These are phyloP conservation scores for Syngnathus floridae DNA, from an alignment of 2,113 vertebrate species.

Conservation along the genomic window DNA sequence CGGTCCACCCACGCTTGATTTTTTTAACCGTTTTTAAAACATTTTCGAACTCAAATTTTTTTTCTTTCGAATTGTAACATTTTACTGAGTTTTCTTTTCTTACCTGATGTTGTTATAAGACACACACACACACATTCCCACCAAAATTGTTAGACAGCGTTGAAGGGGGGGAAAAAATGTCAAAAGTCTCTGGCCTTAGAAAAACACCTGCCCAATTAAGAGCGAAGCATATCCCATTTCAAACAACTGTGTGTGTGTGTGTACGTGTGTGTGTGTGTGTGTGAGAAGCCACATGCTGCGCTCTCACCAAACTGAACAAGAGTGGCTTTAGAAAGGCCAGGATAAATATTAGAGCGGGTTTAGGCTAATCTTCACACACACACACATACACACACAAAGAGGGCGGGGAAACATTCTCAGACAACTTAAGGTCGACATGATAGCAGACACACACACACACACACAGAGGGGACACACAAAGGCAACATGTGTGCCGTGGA, in stretches of 20 bases:
- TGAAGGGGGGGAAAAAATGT: conserved; percentile 4
- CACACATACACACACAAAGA: conserved; percentile 26
- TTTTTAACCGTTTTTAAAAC: not conserved
- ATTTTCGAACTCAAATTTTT: no score
- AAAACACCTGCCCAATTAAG: conserved; percentile 70
- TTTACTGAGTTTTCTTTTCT: conserved; percentile 34
- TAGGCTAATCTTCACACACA: conserved; percentile 61
- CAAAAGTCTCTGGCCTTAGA: conserved; percentile 42
- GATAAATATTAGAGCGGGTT: conserved; percentile 71
- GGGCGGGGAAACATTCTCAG: conserved; percentile 48
- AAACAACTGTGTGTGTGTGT: conserved; percentile 46
- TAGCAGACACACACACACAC: conserved; percentile 38
- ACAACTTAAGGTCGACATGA: conserved; percentile 59
- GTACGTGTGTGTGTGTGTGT: conserved; percentile 28
- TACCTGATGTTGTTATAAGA: conserved; percentile 62
- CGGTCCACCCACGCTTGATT: not conserved
- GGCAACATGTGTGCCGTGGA: conserved; percentile 24
- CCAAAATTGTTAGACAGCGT: conserved; percentile 52
- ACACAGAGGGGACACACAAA: conserved; percentile 19
- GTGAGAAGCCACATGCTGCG: conserved; percentile 43
- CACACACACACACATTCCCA: conserved; percentile 32
- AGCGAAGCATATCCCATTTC: conserved; percentile 61
- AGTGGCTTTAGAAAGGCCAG: conserved; percentile 68
- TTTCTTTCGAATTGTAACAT: no score
- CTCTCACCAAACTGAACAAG: conserved; percentile 65